Evolutionary conservation across 2,888 invertebrate species (phyloP), one percentile per base, ranked within the genome.

Genomic region (Ariolimax columbianus): DNA sequence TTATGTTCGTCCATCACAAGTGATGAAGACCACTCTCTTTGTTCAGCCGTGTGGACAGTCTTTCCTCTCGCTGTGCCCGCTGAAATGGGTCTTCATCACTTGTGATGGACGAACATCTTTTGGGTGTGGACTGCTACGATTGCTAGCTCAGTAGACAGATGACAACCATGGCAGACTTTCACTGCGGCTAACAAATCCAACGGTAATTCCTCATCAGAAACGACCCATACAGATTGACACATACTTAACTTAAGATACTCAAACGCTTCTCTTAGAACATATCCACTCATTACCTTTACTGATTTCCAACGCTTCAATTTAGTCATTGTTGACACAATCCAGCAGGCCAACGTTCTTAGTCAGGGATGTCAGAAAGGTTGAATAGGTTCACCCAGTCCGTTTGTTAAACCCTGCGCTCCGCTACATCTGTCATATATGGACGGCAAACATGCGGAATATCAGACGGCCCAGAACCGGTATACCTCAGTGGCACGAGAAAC

Each of bases 301-400:
- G 19, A 40, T 40, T 72, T 72, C n/a, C 19, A 66, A 38, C 9
- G 72, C 72, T 4, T 72, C 72, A 72, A 38, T 72, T 72, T 38
- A 40, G 26, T 23, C 19, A 72, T 4, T 72, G 72, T 72, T 72
- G 38, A 40, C 72, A 23, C n/a, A 26, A 14, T 19, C 72, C 38
- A 23, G 23, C 72, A 23, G 23, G 26, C 40, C 26, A 19, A 38
- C n/a, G 3, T 40, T 40, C 72, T 0, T 19, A 23, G 38, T 26
- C 72, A 3, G n/a, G 7, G 23, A 40, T 72, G 72, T 72, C 72
- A 72, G 14, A 72, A 55, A 40, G 72, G 72, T 40, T 72, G 72
- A 72, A 72, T 72, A 23, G 72, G 72, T 72, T 38, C 72, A 40
- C 72, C 0, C 26, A 1, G 72, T 40, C 11, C 40, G 40, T 72